phyloP scores from a whole-genome alignment of 2,797 vertebrate genomes.

The Enteromius treurensis region DNA sequence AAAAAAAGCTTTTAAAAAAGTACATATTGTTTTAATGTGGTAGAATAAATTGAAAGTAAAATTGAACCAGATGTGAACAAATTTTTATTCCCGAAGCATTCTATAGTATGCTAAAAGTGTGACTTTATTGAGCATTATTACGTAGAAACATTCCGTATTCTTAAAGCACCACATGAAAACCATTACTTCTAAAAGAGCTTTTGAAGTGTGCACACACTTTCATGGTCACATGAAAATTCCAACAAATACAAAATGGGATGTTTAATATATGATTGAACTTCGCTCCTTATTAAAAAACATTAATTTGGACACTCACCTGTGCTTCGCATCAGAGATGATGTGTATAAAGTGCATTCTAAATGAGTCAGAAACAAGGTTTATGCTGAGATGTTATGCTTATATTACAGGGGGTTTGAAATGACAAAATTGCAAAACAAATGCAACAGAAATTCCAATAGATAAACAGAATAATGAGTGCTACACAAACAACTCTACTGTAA shows the following conservation, averaged over 20 bases:
- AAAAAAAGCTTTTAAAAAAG: not conserved
- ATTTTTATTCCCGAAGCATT: not conserved
- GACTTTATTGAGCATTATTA: not conserved
- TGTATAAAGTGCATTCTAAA: constrained; percentile 17
- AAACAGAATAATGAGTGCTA: not conserved
- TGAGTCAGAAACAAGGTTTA: not conserved
- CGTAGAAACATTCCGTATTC: not conserved
- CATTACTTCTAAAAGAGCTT: not conserved
- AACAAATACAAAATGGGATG: constrained; percentile 7
- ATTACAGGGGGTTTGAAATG: not conserved
- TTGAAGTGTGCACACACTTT: not conserved
- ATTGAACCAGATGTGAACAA: not conserved
- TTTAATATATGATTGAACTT: not conserved
- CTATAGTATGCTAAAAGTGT: not conserved
- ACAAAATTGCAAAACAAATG: not conserved
- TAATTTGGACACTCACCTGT: not conserved
- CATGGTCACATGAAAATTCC: not conserved
- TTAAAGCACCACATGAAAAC: not conserved
- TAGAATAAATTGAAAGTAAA: not conserved
- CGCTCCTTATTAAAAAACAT: not conserved
- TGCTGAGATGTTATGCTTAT: not conserved
- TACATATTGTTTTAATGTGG: too few species aligned
- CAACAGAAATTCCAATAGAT: not conserved
- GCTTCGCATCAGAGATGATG: not conserved
- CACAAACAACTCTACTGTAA: constrained; percentile 17